Conservation (phyloP, 1,140 invertebrate species). For the Leguminivora glycinivorella region DNA sequence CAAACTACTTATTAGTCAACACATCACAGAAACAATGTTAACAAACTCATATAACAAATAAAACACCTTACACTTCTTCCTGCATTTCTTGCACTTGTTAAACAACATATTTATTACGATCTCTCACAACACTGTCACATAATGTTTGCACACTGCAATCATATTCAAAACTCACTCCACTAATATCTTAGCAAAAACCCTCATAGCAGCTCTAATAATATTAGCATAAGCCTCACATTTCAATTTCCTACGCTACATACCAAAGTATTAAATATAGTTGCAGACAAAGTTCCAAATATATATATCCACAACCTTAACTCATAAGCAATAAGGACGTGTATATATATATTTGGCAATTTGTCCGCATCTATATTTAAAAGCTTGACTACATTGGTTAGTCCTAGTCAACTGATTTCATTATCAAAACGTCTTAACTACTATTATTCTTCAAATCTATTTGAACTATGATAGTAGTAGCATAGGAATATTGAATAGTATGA, state of each 20-base stretch:
- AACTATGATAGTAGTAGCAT: too few relatives aligned
- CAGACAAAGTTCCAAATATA: too few relatives aligned
- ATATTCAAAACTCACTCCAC: neutral
- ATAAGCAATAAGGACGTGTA: too few relatives aligned
- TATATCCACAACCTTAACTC: too few relatives aligned
- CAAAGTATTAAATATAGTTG: too few relatives aligned
- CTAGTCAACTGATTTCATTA: too few relatives aligned
- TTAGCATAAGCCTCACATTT: neutral
- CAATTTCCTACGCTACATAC: too few relatives aligned
- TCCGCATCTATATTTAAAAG: too few relatives aligned
- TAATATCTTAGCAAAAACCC: neutral
- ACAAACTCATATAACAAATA: conserved; percentile 16
- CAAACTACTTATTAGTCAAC: neutral
- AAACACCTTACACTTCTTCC: conserved; percentile 58
- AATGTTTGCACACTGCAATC: conserved; percentile 12
- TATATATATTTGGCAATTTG: too few relatives aligned
- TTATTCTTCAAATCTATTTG: too few relatives aligned
- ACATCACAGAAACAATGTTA: neutral
- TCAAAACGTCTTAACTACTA: too few relatives aligned
- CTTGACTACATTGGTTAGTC: too few relatives aligned
- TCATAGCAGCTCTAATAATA: neutral
- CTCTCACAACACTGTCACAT: conserved; percentile 16
- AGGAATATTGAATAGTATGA: neutral
- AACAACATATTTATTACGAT: conserved; percentile 50
- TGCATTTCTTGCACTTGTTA: conserved; percentile 52